A percentile compares a stretch with the other conserved stretches of the same genome.
Evolutionary conservation across 2,797 vertebrate species (phyloP).

Genomic region (Craterocephalus amniculus): DNA sequence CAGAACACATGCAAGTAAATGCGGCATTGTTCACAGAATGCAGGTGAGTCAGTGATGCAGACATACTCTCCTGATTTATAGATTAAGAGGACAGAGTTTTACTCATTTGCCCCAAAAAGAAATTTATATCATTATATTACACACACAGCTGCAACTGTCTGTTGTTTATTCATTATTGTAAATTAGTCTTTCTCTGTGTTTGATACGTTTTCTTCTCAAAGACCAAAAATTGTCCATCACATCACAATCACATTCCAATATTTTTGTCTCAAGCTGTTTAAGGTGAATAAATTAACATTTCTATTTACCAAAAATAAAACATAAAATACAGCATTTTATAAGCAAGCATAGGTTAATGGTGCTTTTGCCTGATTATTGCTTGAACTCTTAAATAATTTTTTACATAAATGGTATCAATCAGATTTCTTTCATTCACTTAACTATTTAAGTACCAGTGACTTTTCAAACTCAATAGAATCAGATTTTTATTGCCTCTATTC

Average conservation of each 20-base stretch:
- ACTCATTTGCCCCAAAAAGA: background rate
- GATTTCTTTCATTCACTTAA: background rate
- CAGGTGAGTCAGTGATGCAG: conserved; percentile 36
- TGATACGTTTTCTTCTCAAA: background rate
- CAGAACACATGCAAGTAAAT: conserved; percentile 53
- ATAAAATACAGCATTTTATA: background rate
- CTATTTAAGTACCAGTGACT: background rate
- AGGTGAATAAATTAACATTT: background rate
- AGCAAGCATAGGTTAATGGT: background rate
- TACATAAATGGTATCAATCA: background rate
- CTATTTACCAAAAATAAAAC: background rate
- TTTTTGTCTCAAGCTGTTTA: background rate
- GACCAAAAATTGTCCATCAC: background rate
- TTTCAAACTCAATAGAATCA: background rate
- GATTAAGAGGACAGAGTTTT: conserved; percentile 6
- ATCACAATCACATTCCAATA: background rate
- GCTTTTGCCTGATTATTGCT: conserved; percentile 4
- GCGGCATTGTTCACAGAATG: conserved; percentile 53
- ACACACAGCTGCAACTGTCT: background rate
- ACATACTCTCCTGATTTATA: conserved; percentile 26
- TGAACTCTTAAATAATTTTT: background rate
- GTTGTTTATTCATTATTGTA: background rate
- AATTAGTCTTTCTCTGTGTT: background rate
- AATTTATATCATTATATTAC: background rate
- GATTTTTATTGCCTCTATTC: background rate